Evolutionary conservation across 2,888 invertebrate genomes (phyloP).

Genomic region (Catocala sponsa): DNA sequence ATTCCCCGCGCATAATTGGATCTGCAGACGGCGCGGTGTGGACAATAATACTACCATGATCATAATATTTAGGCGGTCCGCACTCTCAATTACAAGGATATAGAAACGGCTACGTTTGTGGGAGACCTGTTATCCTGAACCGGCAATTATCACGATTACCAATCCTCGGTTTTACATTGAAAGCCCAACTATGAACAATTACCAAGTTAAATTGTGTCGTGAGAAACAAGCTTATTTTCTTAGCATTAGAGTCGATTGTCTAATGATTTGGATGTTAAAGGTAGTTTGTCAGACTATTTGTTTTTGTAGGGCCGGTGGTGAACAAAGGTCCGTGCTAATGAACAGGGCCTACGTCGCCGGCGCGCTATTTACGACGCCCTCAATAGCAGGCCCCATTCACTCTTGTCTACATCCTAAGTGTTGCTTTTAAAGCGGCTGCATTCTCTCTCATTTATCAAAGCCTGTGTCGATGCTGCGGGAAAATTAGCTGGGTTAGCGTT

Average conservation of each 20-base stretch:
- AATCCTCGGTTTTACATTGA: conserved; percentile 48
- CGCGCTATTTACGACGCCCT: conserved; percentile 54
- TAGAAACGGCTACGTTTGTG: conserved; percentile 26
- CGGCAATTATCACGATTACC: conserved; percentile 56
- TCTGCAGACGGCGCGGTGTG: neutral
- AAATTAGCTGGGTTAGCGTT: conserved; percentile 47
- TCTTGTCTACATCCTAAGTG: conserved; percentile 56
- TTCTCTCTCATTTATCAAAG: conserved; percentile 56
- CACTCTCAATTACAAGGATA: conserved; percentile 21
- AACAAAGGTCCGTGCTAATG: conserved; percentile 65
- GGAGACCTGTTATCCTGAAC: conserved; percentile 38
- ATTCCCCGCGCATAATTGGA: conserved; percentile 3
- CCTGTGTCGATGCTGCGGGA: conserved; percentile 44
- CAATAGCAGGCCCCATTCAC: conserved; percentile 54
- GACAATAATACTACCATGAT: conserved; percentile 5
- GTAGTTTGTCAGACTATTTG: conserved; percentile 46
- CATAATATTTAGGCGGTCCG: conserved; percentile 6
- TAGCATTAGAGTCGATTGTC: conserved; percentile 14
- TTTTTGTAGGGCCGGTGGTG: conserved; percentile 49
- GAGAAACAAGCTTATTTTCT: neutral
- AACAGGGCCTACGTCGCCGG: conserved; percentile 47
- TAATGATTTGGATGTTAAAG: neutral
- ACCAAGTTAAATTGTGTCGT: conserved; percentile 14
- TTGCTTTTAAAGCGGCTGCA: conserved; percentile 56
- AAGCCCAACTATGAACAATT: conserved; percentile 33